Base-by-base conservation (phyloP, 2,797 vertebrate species). In the Propithecus perrieri region DNA sequence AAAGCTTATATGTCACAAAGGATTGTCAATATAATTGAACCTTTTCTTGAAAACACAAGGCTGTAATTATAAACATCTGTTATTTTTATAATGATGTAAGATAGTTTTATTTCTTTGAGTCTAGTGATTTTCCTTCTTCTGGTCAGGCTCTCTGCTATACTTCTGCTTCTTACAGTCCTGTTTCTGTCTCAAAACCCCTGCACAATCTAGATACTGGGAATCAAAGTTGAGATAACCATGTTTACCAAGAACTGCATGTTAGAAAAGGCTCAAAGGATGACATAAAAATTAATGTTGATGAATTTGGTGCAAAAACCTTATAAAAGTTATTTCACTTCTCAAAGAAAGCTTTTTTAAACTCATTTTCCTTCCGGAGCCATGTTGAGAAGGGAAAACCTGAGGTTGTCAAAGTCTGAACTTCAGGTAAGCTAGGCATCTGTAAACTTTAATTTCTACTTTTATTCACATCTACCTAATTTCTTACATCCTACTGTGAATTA, bases 301-400 rank as follows among this genome's bases (percentile, higher is more conserved):
- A 46, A 13, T 76, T 94, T 86, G 35, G 6, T 65, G 4, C 46
- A 95, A 65, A 78, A 46, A 63, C 35, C 53, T 88, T 90, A 43
- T 85, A 74, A 71, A 79, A 85, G 7, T 14, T 76, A 57, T 91
- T 81, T 74, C 3, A 79, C n/a, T 80, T 91, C 38, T 89, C 80
- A 84, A 55, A 93, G 53, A 86, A 94, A 87, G 5, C 5, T 13
- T 5, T 74, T 87, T 92, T 2, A 22, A 85, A 76, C n/a, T 55
- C 20, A 41, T 17, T 88, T 94, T 79, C 46, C 53, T 69, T 53
- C 17, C 41, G 92, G 35, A 20, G 6, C 9, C 10, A 15, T 22
- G 2, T 74, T 81, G 94, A 61, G 9, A 90, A 91, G 80, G 41
- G 17, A 92, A 96, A 95, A 41, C 2, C 46, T 53, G 30, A 91